Conservation (phyloP, 2,797 vertebrate genomes). For the Crenichthys baileyi region DNA sequence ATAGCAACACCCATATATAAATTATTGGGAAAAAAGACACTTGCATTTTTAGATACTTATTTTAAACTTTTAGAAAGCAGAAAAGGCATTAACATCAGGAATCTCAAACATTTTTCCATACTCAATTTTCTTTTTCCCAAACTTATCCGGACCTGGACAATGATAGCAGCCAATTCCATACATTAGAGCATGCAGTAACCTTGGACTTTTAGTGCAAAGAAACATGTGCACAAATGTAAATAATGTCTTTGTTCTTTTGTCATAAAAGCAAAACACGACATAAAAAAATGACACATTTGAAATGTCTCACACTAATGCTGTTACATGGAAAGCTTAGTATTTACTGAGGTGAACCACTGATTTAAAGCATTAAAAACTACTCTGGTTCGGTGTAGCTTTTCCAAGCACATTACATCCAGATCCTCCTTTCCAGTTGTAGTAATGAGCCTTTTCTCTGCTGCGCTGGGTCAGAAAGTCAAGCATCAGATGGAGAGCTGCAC, state of each 20-base stretch:
- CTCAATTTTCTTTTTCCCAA: background rate
- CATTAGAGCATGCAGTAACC: background rate
- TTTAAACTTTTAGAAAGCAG: background rate
- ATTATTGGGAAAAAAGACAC: background rate
- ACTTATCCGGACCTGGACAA: no score
- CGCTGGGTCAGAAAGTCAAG: conserved; percentile 9
- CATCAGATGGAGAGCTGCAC: conserved; percentile 5
- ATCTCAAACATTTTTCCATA: background rate
- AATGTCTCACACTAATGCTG: background rate
- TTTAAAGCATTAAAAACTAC: background rate
- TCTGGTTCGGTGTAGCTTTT: background rate
- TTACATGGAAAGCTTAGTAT: background rate
- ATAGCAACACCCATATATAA: background rate
- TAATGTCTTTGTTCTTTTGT: background rate
- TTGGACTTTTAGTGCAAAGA: background rate
- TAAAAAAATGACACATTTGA: background rate
- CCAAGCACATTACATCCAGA: background rate
- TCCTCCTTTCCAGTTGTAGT: background rate
- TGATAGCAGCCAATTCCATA: background rate
- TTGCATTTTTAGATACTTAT: background rate
- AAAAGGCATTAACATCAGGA: background rate
- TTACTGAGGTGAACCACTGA: background rate
- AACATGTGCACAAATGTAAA: background rate
- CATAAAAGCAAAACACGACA: background rate
- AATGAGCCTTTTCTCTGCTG: background rate